Evolutionary conservation across 2,888 invertebrate species (phyloP), one percentile per base, ranked within the genome.

Genomic region (Plutella xylostella): DNA sequence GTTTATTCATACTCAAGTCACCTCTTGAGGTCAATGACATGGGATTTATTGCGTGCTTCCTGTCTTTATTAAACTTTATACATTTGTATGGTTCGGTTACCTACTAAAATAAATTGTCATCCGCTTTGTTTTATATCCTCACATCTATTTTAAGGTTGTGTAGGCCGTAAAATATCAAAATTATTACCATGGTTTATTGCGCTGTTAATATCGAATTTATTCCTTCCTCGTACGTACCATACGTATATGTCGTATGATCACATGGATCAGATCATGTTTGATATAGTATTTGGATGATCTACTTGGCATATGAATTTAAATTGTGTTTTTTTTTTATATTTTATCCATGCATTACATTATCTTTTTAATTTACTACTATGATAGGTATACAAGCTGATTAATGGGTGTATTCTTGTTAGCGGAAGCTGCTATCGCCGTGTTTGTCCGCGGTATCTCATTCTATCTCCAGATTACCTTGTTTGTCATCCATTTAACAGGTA

Each of bases 401-500:
- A n/a, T n/a, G n/a, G n/a, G n/a, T n/a, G n/a, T n/a, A n/a, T n/a
- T n/a, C n/a, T n/a, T n/a, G n/a, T n/a, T n/a, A n/a, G 71, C 77
- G 82, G 82, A 80, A 77, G 82, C 79, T 75, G 74, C 65, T 66
- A 60, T 37, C 18, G 64, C 61, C 61, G 63, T 60, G 57, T 52
- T 20, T 78, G 79, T 82, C 63, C 56, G 61, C 56, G 58, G 65
- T 69, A 65, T 61, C 63, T 64, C 43, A 34, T 70, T 68, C 69
- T 78, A 71, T 76, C 76, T 73, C 56, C 51, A 76, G 80, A 79
- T 77, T 75, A 54, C 59, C 59, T 62, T 72, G 79, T 77, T 76
- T 80, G 74, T 78, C 76, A 74, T 68, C 64, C 64, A 69, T 62
- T 63, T 57, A 62, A 62, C 60, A 63, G 66, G 65, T 66, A 68